phyloP scores from a whole-genome alignment of 2,888 invertebrate species.

The Zelleria hepariella region DNA sequence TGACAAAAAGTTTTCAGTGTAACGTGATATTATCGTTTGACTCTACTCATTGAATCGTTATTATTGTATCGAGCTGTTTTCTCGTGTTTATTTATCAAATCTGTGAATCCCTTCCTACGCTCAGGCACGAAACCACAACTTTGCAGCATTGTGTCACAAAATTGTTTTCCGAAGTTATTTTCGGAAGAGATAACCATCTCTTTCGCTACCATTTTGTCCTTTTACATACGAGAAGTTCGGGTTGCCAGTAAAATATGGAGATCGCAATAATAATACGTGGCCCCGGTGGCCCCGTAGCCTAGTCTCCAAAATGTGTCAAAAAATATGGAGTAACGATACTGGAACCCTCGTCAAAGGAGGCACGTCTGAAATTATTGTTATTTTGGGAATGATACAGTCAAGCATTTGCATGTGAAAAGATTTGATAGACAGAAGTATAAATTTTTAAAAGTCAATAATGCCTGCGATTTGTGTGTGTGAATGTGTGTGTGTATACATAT shows the following conservation, averaged over 20 bases:
- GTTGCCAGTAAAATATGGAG: neutral
- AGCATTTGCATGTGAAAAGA: constrained; percentile 14
- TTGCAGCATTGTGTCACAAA: no score
- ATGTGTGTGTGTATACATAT: no score
- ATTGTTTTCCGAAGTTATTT: neutral
- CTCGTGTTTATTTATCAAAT: no score
- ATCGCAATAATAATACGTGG: neutral
- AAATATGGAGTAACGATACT: constrained; percentile 40
- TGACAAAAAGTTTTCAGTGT: no score
- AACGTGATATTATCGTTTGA: no score
- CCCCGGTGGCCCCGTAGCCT: constrained; percentile 10
- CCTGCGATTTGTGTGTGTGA: no score
- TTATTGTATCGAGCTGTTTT: no score
- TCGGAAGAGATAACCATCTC: neutral
- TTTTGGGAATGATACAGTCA: constrained; percentile 20
- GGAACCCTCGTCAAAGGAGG: constrained; percentile 44
- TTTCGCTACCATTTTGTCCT: neutral
- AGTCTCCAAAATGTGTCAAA: constrained; percentile 38
- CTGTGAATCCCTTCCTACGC: no score
- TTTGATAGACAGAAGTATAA: no score
- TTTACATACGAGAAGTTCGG: neutral
- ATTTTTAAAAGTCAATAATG: no score
- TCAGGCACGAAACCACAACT: no score
- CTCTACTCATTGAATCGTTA: no score
- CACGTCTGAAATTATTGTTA: constrained; percentile 24